Evolutionary conservation across 2,888 invertebrate species (phyloP).

Genomic region (Idaea dimidiata): DNA sequence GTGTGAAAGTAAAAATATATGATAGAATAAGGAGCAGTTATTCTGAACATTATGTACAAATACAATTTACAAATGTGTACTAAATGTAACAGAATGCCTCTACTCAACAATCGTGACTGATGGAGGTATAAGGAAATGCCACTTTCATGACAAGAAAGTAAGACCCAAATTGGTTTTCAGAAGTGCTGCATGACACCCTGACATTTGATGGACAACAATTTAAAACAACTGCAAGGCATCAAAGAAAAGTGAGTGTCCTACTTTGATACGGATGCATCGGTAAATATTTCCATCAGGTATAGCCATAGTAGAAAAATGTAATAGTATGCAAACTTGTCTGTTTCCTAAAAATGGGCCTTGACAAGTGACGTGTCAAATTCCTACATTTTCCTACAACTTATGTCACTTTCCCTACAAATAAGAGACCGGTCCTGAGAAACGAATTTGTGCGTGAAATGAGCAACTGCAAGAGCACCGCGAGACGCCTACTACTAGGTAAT

Average conservation of each 20-base stretch:
- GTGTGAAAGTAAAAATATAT: background rate
- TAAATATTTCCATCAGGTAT: background rate
- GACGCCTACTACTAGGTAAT: no score
- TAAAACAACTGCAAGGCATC: background rate
- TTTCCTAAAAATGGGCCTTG: no score
- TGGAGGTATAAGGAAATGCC: background rate
- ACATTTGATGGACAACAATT: background rate
- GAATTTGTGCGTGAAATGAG: no score
- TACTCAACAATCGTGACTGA: background rate
- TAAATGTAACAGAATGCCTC: background rate
- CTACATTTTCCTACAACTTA: no score
- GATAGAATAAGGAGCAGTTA: background rate
- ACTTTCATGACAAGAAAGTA: background rate
- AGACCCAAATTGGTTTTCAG: background rate
- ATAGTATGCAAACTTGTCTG: no score
- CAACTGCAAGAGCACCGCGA: no score
- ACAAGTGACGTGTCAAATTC: no score
- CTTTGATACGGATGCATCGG: background rate
- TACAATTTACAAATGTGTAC: background rate
- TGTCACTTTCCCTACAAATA: no score
- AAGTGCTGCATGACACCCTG: background rate
- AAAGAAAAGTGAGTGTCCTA: background rate
- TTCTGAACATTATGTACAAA: background rate
- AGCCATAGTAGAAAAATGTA: no score
- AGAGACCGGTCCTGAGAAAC: no score